Conservation (phyloP, 35 echinoderm and acorn worm genomes). For the Anneissia japonica region DNA sequence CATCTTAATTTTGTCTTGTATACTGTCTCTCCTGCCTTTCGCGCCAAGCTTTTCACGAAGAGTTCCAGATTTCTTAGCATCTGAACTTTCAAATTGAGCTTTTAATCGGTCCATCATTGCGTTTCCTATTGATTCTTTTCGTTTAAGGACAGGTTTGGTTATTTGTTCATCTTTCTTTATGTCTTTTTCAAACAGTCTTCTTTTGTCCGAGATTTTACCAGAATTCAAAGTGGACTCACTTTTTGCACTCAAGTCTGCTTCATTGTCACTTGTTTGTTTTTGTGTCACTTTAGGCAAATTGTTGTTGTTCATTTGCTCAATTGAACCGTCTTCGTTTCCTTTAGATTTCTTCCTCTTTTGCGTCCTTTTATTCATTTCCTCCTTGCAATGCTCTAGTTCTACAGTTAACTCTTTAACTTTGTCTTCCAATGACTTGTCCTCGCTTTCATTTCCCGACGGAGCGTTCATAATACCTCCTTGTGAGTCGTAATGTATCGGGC, state of each 20-base stretch:
- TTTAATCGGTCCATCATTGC: not conserved
- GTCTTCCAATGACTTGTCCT: not conserved
- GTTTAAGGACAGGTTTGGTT: not conserved
- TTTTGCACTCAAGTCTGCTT: not conserved
- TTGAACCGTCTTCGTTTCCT: not conserved
- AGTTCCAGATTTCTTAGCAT: not conserved
- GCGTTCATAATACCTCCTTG: not conserved
- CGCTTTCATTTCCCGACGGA: not conserved
- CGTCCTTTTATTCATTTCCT: not conserved
- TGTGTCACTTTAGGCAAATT: not conserved
- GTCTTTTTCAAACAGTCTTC: not conserved
- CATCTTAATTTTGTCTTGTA: not conserved
- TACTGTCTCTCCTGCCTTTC: not conserved
- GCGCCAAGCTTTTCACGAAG: not conserved
- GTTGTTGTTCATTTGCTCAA: not conserved
- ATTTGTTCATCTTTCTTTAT: not conserved
- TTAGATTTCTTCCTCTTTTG: not conserved
- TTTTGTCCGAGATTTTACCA: not conserved
- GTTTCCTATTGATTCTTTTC: not conserved
- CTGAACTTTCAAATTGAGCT: not conserved
- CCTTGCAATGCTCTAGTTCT: not conserved
- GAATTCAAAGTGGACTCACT: not conserved
- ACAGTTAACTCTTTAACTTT: not conserved
- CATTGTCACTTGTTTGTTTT: not conserved
- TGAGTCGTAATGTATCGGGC: constrained; percentile 19